Evolutionary conservation across 2,888 invertebrate species (phyloP).

Genomic region (Euclidia mi): DNA sequence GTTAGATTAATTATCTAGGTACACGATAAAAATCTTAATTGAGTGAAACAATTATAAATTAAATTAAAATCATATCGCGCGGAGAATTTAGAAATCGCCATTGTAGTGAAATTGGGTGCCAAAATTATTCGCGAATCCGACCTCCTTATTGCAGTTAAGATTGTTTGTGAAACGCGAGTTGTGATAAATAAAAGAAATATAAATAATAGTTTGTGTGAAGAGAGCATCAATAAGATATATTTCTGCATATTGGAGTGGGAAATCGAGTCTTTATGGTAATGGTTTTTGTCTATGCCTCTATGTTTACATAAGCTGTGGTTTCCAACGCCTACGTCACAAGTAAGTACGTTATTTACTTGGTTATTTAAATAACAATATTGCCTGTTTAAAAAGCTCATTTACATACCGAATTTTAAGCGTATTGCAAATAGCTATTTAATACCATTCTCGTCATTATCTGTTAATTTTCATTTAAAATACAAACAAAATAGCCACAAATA

Average conservation of each 20-base stretch:
- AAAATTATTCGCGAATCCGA: background rate
- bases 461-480: too few relatives aligned
- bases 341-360: too few relatives aligned
- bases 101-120: conserved; percentile 8
- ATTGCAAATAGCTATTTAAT: too few relatives aligned
- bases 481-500: too few relatives aligned
- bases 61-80: conserved; percentile 3
- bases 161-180: conserved; percentile 5
- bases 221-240: background rate
- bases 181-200: background rate
- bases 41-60: conserved; percentile 1
- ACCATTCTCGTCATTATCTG: too few relatives aligned
- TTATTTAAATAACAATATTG: too few relatives aligned
- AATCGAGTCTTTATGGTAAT: background rate
- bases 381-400: too few relatives aligned
- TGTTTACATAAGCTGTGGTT: conserved; percentile 1
- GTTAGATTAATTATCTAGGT: background rate
- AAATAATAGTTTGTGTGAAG: background rate
- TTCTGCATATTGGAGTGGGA: background rate
- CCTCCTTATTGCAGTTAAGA: conserved; percentile 1
- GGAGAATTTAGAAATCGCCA: conserved; percentile 9
- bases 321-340: background rate
- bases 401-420: too few relatives aligned
- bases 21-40: background rate
- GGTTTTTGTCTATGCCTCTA: background rate